A percentile compares a stretch with the other conserved stretches of the same genome.
These are phyloP conservation scores for Cyclopterus lumpus DNA, from an alignment of 2,797 vertebrate species.

Conservation along the genomic window DNA sequence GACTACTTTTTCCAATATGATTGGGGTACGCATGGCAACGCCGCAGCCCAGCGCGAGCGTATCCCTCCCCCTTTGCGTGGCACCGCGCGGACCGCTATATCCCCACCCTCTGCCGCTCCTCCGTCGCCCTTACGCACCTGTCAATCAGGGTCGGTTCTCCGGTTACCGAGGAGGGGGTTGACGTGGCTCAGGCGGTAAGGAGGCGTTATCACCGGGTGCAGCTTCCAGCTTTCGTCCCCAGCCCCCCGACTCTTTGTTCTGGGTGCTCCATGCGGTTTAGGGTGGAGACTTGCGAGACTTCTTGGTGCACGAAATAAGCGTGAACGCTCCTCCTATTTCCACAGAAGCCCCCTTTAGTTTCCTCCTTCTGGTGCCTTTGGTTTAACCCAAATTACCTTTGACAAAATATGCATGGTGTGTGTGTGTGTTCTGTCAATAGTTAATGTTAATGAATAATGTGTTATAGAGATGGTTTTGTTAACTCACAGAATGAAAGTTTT, in stretches of 20 bases:
- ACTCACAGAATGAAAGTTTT: not conserved
- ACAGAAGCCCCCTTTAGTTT: not conserved
- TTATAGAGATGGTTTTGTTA: not conserved
- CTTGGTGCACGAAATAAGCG: conserved; percentile 2
- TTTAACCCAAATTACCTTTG: not conserved
- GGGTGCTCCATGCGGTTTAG: conserved; percentile 9
- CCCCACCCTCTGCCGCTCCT: conserved; percentile 39
- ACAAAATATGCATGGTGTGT: not conserved
- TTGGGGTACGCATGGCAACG: conserved; percentile 44
- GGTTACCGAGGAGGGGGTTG: conserved; percentile 54
- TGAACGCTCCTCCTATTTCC: conserved; percentile 38
- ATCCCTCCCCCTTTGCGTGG: conserved; percentile 54
- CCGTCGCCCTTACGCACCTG: conserved; percentile 53
- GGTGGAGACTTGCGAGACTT: conserved; percentile 50
- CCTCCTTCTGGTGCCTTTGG: not conserved
- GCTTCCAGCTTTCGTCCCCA: not conserved
- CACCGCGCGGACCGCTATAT: conserved; percentile 18
- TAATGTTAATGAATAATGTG: conserved; percentile 2
- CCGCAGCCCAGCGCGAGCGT: not conserved
- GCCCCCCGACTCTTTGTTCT: conserved; percentile 4
- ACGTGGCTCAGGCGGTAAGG: conserved; percentile 1
- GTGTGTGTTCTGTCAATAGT: conserved; percentile 15
- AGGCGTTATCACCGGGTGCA: not conserved
- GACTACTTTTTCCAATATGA: not conserved
- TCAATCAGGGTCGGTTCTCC: conserved; percentile 53